These are phyloP conservation scores for Cetonia aurata DNA, from an alignment of 2,888 invertebrate species.

Conservation along the genomic window DNA sequence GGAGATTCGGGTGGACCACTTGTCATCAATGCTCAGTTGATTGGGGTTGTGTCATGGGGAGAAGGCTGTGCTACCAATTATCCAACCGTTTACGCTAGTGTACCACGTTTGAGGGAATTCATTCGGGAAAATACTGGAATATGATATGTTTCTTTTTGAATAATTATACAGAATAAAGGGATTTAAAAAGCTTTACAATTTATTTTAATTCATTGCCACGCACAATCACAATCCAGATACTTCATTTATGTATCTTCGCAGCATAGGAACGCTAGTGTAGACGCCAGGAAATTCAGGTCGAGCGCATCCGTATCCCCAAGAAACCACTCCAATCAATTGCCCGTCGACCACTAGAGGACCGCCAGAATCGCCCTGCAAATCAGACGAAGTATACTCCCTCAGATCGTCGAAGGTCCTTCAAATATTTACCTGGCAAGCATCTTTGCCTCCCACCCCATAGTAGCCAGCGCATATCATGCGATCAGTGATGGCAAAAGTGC, in stretches of 20 bases:
- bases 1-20: conserved; percentile 87
- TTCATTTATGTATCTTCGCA: conserved; percentile 77
- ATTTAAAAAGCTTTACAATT: no score
- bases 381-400: background rate
- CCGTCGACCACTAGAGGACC: conserved; percentile 51
- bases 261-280: conserved; percentile 83
- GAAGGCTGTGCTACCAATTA: conserved; percentile 80
- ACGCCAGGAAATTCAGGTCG: conserved; percentile 86
- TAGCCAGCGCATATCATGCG: conserved; percentile 90
- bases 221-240: conserved; percentile 6
- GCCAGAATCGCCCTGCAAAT: conserved; percentile 53
- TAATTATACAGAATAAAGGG: no score
- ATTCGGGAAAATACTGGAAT: conserved; percentile 47
- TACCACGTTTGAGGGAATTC: conserved; percentile 60
- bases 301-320: conserved; percentile 91
- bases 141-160: no score
- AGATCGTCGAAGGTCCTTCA: background rate
- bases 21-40: conserved; percentile 49
- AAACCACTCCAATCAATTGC: conserved; percentile 76
- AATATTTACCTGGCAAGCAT: conserved; percentile 81
- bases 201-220: no score
- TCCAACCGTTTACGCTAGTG: conserved; percentile 86
- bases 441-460: conserved; percentile 74
- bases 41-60: conserved; percentile 84
- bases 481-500: conserved; percentile 66